phyloP scores from a whole-genome alignment of 2,888 invertebrate species.

The Acleris literana region DNA sequence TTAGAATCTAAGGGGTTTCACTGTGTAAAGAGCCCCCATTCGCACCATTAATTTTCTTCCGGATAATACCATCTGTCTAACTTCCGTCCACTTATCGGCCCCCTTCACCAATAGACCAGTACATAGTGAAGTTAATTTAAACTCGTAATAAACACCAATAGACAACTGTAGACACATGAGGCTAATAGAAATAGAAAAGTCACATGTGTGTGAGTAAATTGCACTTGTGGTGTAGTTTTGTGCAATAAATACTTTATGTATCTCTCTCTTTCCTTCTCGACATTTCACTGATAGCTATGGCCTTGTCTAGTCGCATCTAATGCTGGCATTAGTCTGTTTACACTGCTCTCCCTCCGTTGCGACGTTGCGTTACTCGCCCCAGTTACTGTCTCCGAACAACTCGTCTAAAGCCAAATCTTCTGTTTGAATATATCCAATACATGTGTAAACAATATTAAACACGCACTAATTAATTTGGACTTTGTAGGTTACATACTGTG shows the following conservation, averaged over 20 bases:
- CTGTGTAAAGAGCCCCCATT: too few species aligned
- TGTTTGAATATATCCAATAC: constrained; percentile 13
- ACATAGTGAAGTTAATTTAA: constrained; percentile 44
- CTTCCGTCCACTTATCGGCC: not conserved
- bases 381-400: constrained; percentile 31
- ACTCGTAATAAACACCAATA: constrained; percentile 59
- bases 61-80: not conserved
- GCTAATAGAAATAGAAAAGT: constrained; percentile 78
- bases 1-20: too few species aligned
- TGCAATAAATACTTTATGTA: constrained; percentile 80
- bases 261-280: constrained; percentile 82
- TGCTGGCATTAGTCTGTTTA: constrained; percentile 80
- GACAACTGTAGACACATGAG: constrained; percentile 66
- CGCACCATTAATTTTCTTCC: too few species aligned
- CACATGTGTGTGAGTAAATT: constrained; percentile 69
- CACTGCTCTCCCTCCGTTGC: constrained; percentile 41
- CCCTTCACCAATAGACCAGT: constrained; percentile 38
- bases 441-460: constrained; percentile 28
- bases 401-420: not conserved
- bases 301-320: constrained; percentile 84
- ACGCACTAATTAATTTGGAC: constrained; percentile 43
- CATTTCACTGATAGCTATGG: constrained; percentile 83
- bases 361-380: constrained; percentile 28
- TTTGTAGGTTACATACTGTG: constrained; percentile 55
- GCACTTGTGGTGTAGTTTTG: constrained; percentile 76